Evolutionary conservation across 1,140 invertebrate genomes (phyloP).

Genomic region (Batillaria attramentaria): DNA sequence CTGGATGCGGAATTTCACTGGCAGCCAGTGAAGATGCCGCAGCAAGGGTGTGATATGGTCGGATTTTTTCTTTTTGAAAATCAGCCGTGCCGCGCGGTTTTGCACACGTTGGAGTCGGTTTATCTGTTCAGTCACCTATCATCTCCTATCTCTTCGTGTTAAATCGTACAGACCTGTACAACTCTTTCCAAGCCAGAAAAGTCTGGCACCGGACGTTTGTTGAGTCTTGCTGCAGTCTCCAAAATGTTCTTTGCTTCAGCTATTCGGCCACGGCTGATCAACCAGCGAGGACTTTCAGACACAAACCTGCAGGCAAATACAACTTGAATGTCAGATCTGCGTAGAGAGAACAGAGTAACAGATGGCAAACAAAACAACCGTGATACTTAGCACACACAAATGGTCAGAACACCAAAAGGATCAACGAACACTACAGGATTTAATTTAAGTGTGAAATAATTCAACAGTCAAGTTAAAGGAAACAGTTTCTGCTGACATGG

Average conservation of each 20-base stretch:
- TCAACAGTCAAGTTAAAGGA: background rate
- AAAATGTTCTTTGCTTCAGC: conserved; percentile 60
- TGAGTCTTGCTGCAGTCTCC: conserved; percentile 56
- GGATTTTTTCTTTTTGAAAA: too few relatives aligned
- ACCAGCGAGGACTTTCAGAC: conserved; percentile 67
- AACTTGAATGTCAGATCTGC: background rate
- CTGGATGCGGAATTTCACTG: too few relatives aligned
- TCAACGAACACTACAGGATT: background rate
- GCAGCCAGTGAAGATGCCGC: too few relatives aligned
- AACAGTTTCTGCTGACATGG: background rate
- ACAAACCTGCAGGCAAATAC: conserved; percentile 54
- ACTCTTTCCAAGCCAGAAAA: conserved; percentile 40
- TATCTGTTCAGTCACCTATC: too few relatives aligned
- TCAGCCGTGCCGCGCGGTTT: too few relatives aligned
- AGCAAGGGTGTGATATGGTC: too few relatives aligned
- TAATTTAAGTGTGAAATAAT: background rate
- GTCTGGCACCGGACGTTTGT: conserved; percentile 56
- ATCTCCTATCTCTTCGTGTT: too few relatives aligned
- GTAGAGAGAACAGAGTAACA: background rate
- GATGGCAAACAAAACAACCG: background rate
- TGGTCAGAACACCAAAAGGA: background rate
- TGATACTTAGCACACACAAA: background rate
- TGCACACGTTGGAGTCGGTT: too few relatives aligned
- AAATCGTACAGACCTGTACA: conserved; percentile 45
- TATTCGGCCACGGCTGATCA: conserved; percentile 56